Evolutionary conservation across 2,113 vertebrate genomes (phyloP).

Genomic region (Chaetodon auriga): DNA sequence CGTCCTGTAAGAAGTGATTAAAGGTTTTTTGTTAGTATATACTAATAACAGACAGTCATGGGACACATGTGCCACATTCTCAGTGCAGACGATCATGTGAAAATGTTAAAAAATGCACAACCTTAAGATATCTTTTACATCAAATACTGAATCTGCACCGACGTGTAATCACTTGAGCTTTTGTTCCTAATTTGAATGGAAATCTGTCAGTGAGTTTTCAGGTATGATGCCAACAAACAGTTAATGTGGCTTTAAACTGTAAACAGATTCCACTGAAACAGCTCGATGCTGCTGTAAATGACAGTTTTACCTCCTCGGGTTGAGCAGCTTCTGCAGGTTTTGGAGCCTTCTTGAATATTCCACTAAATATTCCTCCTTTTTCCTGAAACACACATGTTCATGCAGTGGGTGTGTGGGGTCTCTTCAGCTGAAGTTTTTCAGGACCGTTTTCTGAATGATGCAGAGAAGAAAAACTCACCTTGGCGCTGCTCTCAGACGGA

Average conservation of each 20-base stretch:
- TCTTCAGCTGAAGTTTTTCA: neutral
- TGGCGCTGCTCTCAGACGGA: slow-evolving; percentile 44
- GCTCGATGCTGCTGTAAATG: no score
- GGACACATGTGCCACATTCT: no score
- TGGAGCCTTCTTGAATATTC: slow-evolving; percentile 64
- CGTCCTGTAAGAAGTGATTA: slow-evolving; percentile 37
- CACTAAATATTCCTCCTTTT: slow-evolving; percentile 64
- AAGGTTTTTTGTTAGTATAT: neutral
- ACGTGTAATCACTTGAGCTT: no score
- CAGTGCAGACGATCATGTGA: no score
- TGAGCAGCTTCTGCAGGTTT: slow-evolving; percentile 55
- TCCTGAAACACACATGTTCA: slow-evolving; percentile 50
- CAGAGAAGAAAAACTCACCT: slow-evolving; percentile 32
- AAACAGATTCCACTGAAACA: no score
- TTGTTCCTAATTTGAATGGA: no score
- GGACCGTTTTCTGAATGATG: neutral
- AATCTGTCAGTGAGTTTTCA: no score
- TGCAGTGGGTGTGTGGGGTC: neutral
- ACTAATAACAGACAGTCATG: no score
- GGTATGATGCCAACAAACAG: neutral
- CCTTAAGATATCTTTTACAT: no score
- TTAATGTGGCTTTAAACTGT: neutral
- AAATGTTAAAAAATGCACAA: no score
- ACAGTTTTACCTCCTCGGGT: slow-evolving; percentile 48
- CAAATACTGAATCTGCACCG: no score